Evolutionary conservation across 2,113 vertebrate genomes (phyloP).

Genomic region (Laterallus jamaicensis): DNA sequence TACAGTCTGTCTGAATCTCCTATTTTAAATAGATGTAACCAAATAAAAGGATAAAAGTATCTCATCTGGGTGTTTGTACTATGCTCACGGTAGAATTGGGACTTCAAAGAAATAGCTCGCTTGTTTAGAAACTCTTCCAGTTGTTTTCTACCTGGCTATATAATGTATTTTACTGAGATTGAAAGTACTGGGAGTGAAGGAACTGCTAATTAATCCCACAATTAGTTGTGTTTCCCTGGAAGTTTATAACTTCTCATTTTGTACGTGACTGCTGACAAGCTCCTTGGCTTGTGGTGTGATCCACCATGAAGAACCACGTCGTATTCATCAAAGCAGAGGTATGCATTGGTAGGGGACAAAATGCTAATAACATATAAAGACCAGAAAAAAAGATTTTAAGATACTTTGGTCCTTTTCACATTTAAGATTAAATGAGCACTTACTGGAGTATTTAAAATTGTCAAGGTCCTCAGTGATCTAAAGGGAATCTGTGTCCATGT

Average conservation of each 20-base stretch:
- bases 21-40: background rate
- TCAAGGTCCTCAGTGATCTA: background rate
- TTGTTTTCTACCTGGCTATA: background rate
- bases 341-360: background rate
- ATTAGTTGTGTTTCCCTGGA: background rate
- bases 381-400: background rate
- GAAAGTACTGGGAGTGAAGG: background rate
- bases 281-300: background rate
- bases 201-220: background rate
- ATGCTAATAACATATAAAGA: background rate
- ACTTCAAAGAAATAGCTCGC: background rate
- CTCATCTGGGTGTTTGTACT: background rate
- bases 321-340: background rate
- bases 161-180: background rate
- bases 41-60: background rate
- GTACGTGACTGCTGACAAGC: background rate
- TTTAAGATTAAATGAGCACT: background rate
- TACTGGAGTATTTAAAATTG: background rate
- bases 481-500: background rate
- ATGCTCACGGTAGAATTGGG: background rate
- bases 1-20: background rate
- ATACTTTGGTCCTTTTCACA: background rate
- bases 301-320: fast-evolving
- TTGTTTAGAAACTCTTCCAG: background rate
- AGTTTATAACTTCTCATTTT: background rate